Base-by-base conservation (phyloP, 2,888 invertebrate species). In the Sabatieria punctata region DNA sequence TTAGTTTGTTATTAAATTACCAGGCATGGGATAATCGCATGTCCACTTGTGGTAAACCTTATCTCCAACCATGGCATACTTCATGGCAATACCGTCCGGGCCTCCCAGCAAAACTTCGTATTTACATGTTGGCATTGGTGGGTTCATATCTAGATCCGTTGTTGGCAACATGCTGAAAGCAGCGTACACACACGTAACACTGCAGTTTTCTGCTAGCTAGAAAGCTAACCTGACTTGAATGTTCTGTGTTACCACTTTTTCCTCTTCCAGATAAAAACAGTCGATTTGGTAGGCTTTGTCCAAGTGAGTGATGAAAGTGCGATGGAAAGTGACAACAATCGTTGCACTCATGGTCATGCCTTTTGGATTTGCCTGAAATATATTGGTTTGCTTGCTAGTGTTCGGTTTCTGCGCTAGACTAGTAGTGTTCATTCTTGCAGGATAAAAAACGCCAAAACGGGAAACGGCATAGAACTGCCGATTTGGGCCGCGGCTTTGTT, bases 41-140 rank as follows among this genome's bases (percentile, higher is more conserved):
- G 18, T 6, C 47, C 47, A 44, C 26, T 44, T 25, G 44, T 48
- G 48, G 38, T 38, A 48, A 24, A 44, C 38, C 15, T 4, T 21
- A 19, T 48, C 48, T 3, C 48, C 48, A 19, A 48, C 33, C 11
- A 22, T 37, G 22, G 48, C 48, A 23, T n/a, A 44, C 6, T 2
- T 18, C 13, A 48, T 27, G 2, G 23, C 8, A 2, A 6, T 2
- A 2, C 48, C 48, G n/a, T 39, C 33, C 38, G 48, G 43, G 4
- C 43, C 44, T 8, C 22, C 44, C 3, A 4, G 3, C 3, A 48
- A 40, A 18, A 48, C 48, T 13, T 39, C 18, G 43, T 48, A 48
- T 13, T 22, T 25, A 26, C 48, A 48, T 4, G 4, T 18, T 4
- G 48, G 48, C 44, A 48, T 30, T 4, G 48, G 58, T 55, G 51